These are phyloP conservation scores for Acanthisitta chloris DNA, from an alignment of 2,113 vertebrate genomes.

Conservation along the genomic window DNA sequence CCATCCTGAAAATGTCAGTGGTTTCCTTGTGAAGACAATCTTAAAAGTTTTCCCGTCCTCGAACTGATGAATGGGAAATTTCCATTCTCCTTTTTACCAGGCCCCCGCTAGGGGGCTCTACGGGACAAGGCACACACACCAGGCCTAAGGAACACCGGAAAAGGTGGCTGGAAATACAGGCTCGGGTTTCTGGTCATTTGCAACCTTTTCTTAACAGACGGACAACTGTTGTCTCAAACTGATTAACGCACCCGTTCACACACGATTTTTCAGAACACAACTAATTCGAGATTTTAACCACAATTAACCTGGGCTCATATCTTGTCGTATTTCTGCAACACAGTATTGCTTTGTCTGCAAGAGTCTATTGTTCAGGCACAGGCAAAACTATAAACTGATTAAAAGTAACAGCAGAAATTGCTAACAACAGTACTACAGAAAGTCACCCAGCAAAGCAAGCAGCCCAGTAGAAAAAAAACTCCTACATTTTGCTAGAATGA, in stretches of 20 bases:
- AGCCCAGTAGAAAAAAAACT: not conserved
- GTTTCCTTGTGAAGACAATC: not conserved
- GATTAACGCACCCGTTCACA: not conserved
- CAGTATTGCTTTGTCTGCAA: not conserved
- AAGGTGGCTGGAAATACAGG: not conserved
- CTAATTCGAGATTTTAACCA: not conserved
- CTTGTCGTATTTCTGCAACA: not conserved
- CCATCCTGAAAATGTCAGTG: not conserved
- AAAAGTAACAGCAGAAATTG: not conserved
- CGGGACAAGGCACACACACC: rapidly evolving
- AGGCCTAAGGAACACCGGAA: not conserved
- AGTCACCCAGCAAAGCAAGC: not conserved
- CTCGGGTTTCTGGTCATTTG: not conserved
- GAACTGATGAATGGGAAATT: not conserved
- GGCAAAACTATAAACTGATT: not conserved
- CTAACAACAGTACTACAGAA: not conserved
- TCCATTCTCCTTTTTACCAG: not conserved
- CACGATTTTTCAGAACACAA: not conserved
- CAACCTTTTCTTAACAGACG: not conserved
- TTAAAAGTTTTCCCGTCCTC: not conserved
- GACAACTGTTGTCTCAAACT: not conserved
- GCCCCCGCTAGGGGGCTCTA: not conserved
- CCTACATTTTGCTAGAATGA: not conserved
- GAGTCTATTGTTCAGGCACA: not conserved
- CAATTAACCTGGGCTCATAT: not conserved